Evolutionary conservation across 2,888 invertebrate genomes (phyloP).

Genomic region (Zygaena filipendulae): DNA sequence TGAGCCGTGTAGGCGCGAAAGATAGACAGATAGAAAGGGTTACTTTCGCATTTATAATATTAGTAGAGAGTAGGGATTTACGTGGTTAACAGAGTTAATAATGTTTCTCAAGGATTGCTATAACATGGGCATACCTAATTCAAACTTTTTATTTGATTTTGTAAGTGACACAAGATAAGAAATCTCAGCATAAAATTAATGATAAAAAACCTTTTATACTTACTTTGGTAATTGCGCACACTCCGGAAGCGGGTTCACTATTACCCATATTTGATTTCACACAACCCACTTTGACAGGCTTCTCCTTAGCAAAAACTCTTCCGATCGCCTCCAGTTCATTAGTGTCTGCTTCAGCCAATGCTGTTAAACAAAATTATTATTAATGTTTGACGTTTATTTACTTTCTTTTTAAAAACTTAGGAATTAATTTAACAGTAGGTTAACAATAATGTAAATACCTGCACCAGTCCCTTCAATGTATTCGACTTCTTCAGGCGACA

Average conservation of each 20-base stretch:
- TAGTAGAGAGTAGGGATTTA: too few species aligned
- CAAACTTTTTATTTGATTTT: too few species aligned
- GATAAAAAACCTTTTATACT: too few species aligned
- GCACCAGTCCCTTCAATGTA: conserved; percentile 87
- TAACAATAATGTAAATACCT: too few species aligned
- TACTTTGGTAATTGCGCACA: conserved; percentile 67
- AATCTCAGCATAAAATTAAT: too few species aligned
- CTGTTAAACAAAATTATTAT: conserved; percentile 17
- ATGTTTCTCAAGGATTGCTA: too few species aligned
- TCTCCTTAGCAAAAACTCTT: conserved; percentile 58
- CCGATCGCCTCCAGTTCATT: conserved; percentile 71
- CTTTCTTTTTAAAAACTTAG: background rate
- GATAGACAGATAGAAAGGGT: too few species aligned
- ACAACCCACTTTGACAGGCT: conserved; percentile 61
- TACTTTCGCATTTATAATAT: too few species aligned
- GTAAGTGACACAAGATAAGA: too few species aligned
- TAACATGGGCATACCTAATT: too few species aligned
- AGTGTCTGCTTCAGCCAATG: conserved; percentile 69
- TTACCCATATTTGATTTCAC: conserved; percentile 47
- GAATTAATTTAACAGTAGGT: conserved; percentile 1
- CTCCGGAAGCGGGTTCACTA: conserved; percentile 36
- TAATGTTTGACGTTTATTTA: background rate
- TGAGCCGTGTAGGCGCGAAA: too few species aligned
- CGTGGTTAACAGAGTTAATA: too few species aligned
- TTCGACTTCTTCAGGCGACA: conserved; percentile 74